Percentiles rank a stretch among this genome's conserved stretches.
phyloP scores from a whole-genome alignment of 2,888 invertebrate genomes.

The Tigriopus californicus region DNA sequence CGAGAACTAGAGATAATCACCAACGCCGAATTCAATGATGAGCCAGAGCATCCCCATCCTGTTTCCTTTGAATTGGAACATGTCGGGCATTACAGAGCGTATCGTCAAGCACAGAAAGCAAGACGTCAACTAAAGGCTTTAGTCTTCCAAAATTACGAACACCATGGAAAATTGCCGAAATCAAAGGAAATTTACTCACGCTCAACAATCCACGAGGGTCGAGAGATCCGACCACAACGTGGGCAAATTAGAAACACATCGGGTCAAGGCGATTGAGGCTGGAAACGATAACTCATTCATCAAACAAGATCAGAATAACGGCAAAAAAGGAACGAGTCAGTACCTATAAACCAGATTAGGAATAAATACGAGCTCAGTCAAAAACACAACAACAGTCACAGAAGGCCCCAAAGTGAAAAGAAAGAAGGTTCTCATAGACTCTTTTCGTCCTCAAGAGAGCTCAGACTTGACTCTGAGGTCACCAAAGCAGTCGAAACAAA shows the following conservation, averaged over 20 bases:
- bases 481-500: too few relatives aligned
- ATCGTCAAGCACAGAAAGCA: too few relatives aligned
- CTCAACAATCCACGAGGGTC: not conserved
- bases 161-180: not conserved
- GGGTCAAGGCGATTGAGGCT: not conserved
- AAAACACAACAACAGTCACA: too few relatives aligned
- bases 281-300: not conserved
- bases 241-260: not conserved
- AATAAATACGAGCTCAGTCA: not conserved
- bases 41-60: too few relatives aligned
- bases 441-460: too few relatives aligned
- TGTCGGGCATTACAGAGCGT: too few relatives aligned
- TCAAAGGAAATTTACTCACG: not conserved
- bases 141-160: too few relatives aligned
- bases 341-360: not conserved
- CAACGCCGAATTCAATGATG: too few relatives aligned
- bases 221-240: not conserved
- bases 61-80: too few relatives aligned
- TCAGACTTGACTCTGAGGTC: too few relatives aligned
- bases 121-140: too few relatives aligned
- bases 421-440: not conserved
- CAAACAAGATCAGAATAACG: not conserved
- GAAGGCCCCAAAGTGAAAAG: not conserved
- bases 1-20: not conserved
- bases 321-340: not conserved